Conservation (phyloP, 2,888 invertebrate genomes). For the Lamellibrachia columna region DNA sequence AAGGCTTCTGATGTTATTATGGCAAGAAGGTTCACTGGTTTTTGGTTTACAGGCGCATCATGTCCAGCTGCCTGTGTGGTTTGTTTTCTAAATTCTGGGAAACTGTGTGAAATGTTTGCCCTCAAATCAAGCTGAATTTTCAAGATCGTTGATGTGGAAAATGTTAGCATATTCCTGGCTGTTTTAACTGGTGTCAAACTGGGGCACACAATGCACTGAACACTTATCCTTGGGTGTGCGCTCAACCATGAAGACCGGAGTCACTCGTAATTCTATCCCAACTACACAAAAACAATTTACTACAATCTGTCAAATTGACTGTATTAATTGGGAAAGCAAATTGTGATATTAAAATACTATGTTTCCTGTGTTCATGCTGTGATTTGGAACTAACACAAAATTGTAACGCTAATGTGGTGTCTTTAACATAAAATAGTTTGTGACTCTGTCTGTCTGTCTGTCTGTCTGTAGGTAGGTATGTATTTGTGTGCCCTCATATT, state of each 20-base stretch:
- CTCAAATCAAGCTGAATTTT: not conserved
- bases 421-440: too few relatives aligned
- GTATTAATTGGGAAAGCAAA: not conserved
- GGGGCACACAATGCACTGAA: too few relatives aligned
- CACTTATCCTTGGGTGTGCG: not conserved
- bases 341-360: not conserved
- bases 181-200: not conserved
- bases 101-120: too few relatives aligned
- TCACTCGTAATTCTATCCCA: not conserved
- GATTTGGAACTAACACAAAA: not conserved
- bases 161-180: not conserved
- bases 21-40: too few relatives aligned
- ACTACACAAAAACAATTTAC: not conserved
- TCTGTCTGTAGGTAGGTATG: too few relatives aligned
- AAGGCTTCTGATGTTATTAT: too few relatives aligned
- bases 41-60: too few relatives aligned
- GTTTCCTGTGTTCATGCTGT: not conserved
- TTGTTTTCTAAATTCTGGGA: not conserved
- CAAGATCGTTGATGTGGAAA: not conserved
- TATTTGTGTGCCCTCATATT: too few relatives aligned
- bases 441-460: too few relatives aligned
- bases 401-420: not conserved
- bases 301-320: not conserved
- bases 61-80: too few relatives aligned
- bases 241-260: not conserved